Evolutionary conservation across 2,888 invertebrate genomes (phyloP), one percentile per base, ranked within the genome.

Genomic region (Agapostemon virescens): DNA sequence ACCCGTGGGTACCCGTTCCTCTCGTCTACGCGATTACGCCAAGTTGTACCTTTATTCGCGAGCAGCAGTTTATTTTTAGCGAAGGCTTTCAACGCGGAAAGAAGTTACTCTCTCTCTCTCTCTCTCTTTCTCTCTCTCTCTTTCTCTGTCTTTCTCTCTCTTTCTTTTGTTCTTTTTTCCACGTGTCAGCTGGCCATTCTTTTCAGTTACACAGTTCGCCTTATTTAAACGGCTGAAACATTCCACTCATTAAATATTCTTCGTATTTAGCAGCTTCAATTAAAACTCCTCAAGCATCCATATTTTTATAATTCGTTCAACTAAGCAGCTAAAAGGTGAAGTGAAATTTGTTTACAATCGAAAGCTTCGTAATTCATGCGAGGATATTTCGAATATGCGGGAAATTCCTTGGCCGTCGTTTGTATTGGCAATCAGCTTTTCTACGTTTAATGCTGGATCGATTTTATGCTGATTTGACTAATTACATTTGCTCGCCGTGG

Each of bases 1-100:
- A 61, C 33, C 38, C 49, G 67, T 83, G 73, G 42, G 30, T 72
- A 73, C 61, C 49, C 6, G 17, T 26, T 15, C 55, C 40, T 52
- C 67, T 80, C 26, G 71, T 72, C 71, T 33, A 13, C 68, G 58
- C 36, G 71, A 70, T 23, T 58, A 70, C 77, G 64, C 70, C 55
- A 70, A 42, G 38, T 71, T 63, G 23, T 61, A 80, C 23, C 55
- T 80, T 69, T 72, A 67, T 76, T 84, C 73, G 13, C 52, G 52
- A 17, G 42, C 52, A 72, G 66, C 42, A 45, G 49, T 76, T 75
- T 68, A 73, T 61, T 71, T 58, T 61, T 67, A 76, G 70, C 77
- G n/a, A 42, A 42, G 38, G 17, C n/a, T 67, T 74, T 55, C 20
- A 55, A 55, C 66, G 33, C 11, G 26, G n/a, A n/a, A 45, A 49